Conservation (phyloP, 2,113 vertebrate genomes). For the Abramis brama region DNA sequence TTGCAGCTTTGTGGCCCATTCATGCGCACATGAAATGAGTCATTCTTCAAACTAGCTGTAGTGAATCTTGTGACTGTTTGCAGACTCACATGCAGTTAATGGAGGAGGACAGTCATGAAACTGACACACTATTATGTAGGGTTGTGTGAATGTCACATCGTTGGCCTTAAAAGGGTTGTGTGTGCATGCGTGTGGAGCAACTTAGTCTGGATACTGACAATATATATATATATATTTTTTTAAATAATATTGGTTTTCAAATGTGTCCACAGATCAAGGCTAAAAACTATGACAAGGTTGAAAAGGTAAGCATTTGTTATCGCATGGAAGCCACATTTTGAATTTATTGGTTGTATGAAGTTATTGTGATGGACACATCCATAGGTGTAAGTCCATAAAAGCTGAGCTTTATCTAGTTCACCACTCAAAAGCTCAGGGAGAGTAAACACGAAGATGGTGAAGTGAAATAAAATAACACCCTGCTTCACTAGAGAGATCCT, state of each 20-base stretch:
- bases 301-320: conserved; percentile 88
- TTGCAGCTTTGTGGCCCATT: not conserved
- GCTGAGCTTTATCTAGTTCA: not conserved
- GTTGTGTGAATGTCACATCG: conserved; percentile 80
- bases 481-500: not conserved
- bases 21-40: not conserved
- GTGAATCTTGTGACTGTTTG: not conserved
- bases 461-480: not conserved
- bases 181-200: conserved; percentile 34
- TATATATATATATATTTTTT: too few species aligned
- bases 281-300: conserved; percentile 99
- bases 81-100: not conserved
- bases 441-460: not conserved
- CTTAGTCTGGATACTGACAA: not conserved
- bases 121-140: not conserved
- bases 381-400: not conserved
- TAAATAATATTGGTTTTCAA: conserved; percentile 76
- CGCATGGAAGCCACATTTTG: not conserved
- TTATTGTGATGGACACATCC: not conserved
- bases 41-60: not conserved
- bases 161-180: conserved; percentile 67
- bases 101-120: not conserved
- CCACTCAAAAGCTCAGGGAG: not conserved
- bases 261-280: conserved; percentile 96
- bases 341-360: not conserved